phyloP scores from a whole-genome alignment of 2,113 vertebrate species.

The Isurus oxyrinchus region DNA sequence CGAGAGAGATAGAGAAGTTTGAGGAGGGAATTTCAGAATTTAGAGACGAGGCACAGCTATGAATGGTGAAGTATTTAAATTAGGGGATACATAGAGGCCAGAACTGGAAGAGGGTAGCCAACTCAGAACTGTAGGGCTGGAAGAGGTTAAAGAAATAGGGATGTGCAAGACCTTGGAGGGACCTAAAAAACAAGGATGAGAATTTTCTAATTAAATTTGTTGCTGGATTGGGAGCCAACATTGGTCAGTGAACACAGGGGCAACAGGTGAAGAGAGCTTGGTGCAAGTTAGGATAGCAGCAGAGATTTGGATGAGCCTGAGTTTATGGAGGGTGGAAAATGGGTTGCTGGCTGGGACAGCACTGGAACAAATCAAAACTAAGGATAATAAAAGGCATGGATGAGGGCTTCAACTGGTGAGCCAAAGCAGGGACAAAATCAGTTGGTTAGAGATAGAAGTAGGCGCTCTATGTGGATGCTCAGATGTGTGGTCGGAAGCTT shows the following conservation, averaged over 20 bases:
- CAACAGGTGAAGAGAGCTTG: not conserved
- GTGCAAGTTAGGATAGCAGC: not conserved
- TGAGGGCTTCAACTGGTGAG: not conserved
- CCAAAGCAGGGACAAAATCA: not conserved
- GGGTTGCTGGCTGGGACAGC: not conserved
- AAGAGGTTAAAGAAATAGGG: not conserved
- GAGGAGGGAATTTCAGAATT: not conserved
- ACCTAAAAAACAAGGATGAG: not conserved
- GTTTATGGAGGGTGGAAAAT: not conserved
- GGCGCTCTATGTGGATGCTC: not conserved
- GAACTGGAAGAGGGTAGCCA: not conserved
- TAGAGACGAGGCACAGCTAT: not conserved
- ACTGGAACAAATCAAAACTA: not conserved
- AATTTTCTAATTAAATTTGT: not conserved
- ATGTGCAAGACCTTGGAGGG: not conserved
- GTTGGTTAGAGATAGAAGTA: not conserved
- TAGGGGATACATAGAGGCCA: not conserved
- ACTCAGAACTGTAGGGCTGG: not conserved
- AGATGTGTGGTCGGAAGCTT: not conserved
- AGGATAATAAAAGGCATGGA: not conserved
- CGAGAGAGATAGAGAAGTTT: too few relatives aligned
- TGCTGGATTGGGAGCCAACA: not conserved
- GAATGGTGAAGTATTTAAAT: not conserved
- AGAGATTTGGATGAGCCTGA: not conserved
- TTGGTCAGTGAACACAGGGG: not conserved